phyloP scores from a whole-genome alignment of 2,113 vertebrate species.

The Gracilinanus agilis region DNA sequence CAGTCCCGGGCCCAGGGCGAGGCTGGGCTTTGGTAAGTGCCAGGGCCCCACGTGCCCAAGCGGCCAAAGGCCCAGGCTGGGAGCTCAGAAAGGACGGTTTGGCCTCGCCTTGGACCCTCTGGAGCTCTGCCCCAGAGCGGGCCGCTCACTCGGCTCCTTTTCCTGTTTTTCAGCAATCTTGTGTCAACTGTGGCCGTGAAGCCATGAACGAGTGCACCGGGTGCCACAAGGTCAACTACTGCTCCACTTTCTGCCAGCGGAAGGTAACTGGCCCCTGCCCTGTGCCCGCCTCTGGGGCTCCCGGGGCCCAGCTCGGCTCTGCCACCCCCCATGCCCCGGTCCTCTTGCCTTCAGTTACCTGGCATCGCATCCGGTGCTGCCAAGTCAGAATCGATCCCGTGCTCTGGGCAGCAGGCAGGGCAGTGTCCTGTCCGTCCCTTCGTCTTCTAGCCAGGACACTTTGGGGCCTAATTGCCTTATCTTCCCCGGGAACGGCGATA shows the following conservation, averaged over 20 bases:
- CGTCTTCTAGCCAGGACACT: no score
- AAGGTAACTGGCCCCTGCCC: constrained; percentile 85
- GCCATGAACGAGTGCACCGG: constrained; percentile 95
- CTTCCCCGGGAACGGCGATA: background rate
- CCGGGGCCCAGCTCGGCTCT: no score
- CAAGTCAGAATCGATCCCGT: no score
- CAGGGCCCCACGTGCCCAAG: no score
- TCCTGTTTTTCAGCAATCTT: constrained; percentile 90
- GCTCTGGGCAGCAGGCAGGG: background rate
- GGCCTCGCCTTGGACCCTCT: background rate
- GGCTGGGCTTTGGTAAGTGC: no score
- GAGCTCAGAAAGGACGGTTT: no score
- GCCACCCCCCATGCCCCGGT: no score
- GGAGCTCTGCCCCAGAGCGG: background rate
- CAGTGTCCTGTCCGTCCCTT: background rate
- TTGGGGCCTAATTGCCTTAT: background rate
- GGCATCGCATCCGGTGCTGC: no score
- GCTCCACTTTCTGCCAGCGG: constrained; percentile 97
- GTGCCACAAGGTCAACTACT: constrained; percentile 99
- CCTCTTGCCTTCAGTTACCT: background rate
- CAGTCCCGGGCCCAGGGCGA: no score
- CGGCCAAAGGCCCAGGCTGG: no score
- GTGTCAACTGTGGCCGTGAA: constrained; percentile 95
- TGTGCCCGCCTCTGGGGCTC: no score
- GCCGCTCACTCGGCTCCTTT: constrained; percentile 20